Evolutionary conservation across 2,888 invertebrate species (phyloP).

Genomic region (Tachina fera): DNA sequence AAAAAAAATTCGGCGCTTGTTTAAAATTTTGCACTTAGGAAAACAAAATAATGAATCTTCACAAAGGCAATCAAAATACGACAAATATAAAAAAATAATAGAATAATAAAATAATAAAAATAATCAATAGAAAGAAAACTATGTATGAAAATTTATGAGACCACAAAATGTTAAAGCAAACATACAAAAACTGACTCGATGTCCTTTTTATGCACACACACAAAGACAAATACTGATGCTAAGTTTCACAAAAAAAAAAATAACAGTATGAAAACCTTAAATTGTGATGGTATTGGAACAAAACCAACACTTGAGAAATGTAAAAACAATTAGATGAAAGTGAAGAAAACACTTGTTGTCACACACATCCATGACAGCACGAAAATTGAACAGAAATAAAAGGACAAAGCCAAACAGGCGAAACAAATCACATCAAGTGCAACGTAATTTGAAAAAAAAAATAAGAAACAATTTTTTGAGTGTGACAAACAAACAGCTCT

Average conservation of each 20-base stretch:
- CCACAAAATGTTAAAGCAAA: conserved; percentile 55
- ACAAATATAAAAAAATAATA: conserved; percentile 33
- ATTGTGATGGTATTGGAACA: conserved; percentile 21
- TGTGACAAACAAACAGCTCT: conserved; percentile 50
- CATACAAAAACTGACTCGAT: not conserved
- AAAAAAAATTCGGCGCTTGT: conserved; percentile 1
- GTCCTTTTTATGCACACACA: conserved; percentile 31
- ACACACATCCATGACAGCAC: conserved; percentile 57
- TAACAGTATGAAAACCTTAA: conserved; percentile 55
- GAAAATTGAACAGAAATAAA: conserved; percentile 27
- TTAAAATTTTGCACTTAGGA: conserved; percentile 51
- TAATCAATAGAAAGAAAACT: conserved; percentile 32
- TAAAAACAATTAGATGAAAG: conserved; percentile 58
- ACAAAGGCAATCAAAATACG: conserved; percentile 50
- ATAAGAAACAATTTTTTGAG: conserved; percentile 10
- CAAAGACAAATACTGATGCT: not conserved
- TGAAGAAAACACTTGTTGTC: conserved; percentile 69
- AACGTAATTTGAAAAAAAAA: conserved; percentile 28
- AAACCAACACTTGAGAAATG: conserved; percentile 38
- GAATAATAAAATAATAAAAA: conserved; percentile 39
- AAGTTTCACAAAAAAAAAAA: conserved; percentile 55
- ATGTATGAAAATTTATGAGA: conserved; percentile 52
- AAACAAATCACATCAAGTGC: conserved; percentile 68
- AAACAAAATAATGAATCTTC: conserved; percentile 12
- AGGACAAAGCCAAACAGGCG: conserved; percentile 45